phyloP scores from a whole-genome alignment of 2,113 vertebrate species.

The Zapornia atra region DNA sequence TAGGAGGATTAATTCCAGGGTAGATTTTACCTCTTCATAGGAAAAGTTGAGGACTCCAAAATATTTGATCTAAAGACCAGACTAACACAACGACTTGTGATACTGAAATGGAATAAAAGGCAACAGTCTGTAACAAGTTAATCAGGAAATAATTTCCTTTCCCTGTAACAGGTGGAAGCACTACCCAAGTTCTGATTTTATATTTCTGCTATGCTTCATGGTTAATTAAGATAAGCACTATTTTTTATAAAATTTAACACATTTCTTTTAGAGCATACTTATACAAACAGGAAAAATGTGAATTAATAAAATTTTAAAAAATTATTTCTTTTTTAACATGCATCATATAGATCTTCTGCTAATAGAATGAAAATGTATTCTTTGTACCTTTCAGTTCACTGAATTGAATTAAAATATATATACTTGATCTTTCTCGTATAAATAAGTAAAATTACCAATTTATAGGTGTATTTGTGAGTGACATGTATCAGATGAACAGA shows the following conservation, averaged over 20 bases:
- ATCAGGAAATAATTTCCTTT: background rate
- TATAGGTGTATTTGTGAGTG: constrained; percentile 12
- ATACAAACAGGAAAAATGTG: background rate
- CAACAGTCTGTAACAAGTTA: background rate
- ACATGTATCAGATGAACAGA: constrained; percentile 41
- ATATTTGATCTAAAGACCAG: background rate
- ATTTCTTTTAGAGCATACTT: background rate
- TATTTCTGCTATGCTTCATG: background rate
- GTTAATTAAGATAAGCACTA: background rate
- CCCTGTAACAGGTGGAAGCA: background rate
- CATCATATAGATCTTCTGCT: background rate
- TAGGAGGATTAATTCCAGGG: background rate
- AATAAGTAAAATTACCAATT: constrained; percentile 46
- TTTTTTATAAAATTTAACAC: background rate
- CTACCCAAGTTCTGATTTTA: background rate
- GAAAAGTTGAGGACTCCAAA: background rate
- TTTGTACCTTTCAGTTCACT: constrained; percentile 25
- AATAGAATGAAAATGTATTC: background rate
- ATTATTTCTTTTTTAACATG: background rate
- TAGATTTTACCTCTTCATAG: background rate
- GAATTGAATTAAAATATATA: background rate
- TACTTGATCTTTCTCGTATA: constrained; percentile 61
- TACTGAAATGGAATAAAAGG: background rate
- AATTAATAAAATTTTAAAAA: background rate
- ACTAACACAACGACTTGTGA: background rate